phyloP scores from a whole-genome alignment of 2,888 invertebrate species.

The Phlogophora meticulosa region DNA sequence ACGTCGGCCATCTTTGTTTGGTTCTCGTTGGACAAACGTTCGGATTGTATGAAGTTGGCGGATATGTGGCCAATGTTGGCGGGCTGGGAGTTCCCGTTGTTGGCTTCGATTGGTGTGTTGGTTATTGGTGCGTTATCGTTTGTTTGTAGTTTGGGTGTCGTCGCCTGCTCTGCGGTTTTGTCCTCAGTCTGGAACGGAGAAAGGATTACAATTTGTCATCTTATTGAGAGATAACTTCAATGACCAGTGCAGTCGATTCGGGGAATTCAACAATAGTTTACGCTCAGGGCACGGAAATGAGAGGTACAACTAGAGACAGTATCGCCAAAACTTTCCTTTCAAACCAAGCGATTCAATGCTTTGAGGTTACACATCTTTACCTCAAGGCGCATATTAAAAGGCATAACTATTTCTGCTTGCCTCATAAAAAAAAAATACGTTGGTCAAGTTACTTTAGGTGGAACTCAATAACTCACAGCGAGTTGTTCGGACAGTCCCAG shows the following conservation, averaged over 20 bases:
- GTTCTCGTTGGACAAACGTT: slow-evolving; percentile 76
- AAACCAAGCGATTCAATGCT: no score
- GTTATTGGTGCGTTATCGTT: slow-evolving; percentile 72
- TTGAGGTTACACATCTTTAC: no score
- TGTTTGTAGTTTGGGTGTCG: slow-evolving; percentile 70
- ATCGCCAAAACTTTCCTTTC: no score
- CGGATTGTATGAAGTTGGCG: slow-evolving; percentile 84
- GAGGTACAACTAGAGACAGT: no score
- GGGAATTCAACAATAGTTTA: no score
- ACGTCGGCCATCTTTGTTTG: slow-evolving; percentile 75
- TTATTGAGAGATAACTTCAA: no score
- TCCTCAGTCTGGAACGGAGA: slow-evolving; percentile 78
- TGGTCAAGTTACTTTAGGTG: no score
- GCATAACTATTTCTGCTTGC: no score
- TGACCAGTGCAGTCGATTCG: no score
- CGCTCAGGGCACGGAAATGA: no score
- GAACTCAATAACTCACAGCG: slow-evolving; percentile 74
- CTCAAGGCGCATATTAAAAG: no score
- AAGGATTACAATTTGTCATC: background rate
- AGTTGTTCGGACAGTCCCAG: slow-evolving; percentile 82
- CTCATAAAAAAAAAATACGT: no score
- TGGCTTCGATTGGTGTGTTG: slow-evolving; percentile 70
- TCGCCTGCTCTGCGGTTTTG: slow-evolving; percentile 76
- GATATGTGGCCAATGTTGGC: slow-evolving; percentile 78
- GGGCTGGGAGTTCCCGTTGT: slow-evolving; percentile 79